Evolutionary conservation across 1,140 invertebrate species (phyloP), one percentile per base, ranked within the genome.

Genomic region (Aphidius gifuensis): DNA sequence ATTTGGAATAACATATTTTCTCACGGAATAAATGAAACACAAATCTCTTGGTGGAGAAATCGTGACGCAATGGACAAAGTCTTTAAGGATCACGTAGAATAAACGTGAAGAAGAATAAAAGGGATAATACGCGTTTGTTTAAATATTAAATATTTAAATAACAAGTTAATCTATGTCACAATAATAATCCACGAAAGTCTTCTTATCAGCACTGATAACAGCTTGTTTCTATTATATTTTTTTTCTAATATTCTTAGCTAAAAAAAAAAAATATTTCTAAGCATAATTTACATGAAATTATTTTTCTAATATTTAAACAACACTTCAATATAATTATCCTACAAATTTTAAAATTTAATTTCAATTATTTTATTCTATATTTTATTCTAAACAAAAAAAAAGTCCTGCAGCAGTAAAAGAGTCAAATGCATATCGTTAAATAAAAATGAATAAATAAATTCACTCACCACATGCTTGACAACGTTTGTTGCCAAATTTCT

Each of bases 401-500:
- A 16, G 16, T 16, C 16, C 16, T 16, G 16, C 16, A 16, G 16
- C 16, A 16, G 16, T 1, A 16, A 16, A 16, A 16, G 16, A 16
- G 16, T 16, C 16, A 1, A 16, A 16, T 16, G 16, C 16, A 16
- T 16, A 16, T 16, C 16, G 16, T 16, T 16, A 16, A 16, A 16
- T 42, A n/a, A 55, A 43, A 7, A 8, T 9, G 32, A 53, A 16
- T 42, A 16, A 55, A 42, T 40, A 55, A 55, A 16, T 6, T 55
- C 40, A 55, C 61, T 62, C 9, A 71, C 72, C 66, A 74, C 69
- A 61, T 78, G 72, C 47, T 80, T 80, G 48, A 16, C 69, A 54
- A 73, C 70, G 39, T 71, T 56, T 51, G 74, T 66, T 55, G 64
- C 64, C 58, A 72, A 75, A 58, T 78, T 77, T 66, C 74, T 65